A percentile compares a stretch with the other conserved stretches of the same genome.
These are phyloP conservation scores for Stichodactyla mertensii DNA, from an alignment of 64 coral and sea anemone genomes.

Conservation along the genomic window DNA sequence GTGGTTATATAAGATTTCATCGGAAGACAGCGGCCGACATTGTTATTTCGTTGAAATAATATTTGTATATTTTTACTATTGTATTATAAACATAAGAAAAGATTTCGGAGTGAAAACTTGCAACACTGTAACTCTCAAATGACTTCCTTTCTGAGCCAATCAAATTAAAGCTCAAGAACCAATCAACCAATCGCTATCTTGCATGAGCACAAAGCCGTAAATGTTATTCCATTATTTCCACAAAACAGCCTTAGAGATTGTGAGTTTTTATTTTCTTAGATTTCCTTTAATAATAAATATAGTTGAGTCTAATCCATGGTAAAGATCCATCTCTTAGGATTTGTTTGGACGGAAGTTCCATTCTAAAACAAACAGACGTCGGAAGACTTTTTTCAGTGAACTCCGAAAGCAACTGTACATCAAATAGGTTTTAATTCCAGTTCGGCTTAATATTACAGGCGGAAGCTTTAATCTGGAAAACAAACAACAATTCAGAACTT, in stretches of 20 bases:
- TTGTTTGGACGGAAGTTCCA: not conserved
- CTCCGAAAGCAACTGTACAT: not conserved
- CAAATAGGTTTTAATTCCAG: not conserved
- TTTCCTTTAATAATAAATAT: not conserved
- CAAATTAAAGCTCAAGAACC: no score
- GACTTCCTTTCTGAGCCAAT: no score
- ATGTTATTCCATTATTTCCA: no score
- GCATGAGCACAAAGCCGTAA: no score
- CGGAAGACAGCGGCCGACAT: not conserved
- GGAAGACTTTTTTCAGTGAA: not conserved
- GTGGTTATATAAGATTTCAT: not conserved
- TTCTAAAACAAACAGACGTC: not conserved
- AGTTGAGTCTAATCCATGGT: not conserved
- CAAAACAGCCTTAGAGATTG: no score
- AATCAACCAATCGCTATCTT: no score
- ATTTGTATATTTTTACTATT: not conserved
- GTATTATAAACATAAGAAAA: no score
- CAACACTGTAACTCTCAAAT: no score
- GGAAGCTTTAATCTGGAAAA: not conserved
- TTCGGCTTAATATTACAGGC: not conserved
- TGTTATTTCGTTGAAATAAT: not conserved
- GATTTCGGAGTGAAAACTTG: no score
- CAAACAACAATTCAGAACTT: no score
- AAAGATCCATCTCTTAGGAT: not conserved
- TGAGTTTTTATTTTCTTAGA: not conserved